Conservation (phyloP, 1,140 invertebrate species). For the Drosophila auraria region DNA sequence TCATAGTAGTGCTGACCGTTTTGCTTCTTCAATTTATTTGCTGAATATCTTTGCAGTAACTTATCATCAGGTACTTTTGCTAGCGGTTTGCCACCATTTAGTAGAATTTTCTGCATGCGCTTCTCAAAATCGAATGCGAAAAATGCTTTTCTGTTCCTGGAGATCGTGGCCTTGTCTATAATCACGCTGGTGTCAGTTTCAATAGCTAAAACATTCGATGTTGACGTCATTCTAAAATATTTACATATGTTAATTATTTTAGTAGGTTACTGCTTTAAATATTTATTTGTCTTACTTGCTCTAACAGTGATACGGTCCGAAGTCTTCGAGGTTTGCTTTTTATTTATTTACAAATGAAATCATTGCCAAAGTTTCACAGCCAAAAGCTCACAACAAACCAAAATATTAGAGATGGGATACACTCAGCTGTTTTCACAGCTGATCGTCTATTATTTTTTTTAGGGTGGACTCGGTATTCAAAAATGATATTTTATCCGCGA, state of each 20-base stretch:
- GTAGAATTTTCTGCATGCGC: conserved; percentile 21
- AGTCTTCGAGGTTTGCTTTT: no score
- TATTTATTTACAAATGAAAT: conserved; percentile 17
- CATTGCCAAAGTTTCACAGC: neutral
- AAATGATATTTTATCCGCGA: neutral
- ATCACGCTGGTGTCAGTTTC: neutral
- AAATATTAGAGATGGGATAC: conserved; percentile 13
- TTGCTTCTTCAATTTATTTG: neutral
- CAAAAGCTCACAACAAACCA: conserved; percentile 12
- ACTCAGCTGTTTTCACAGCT: neutral
- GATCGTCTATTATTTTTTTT: neutral
- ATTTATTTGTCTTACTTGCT: neutral
- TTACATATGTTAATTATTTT: neutral
- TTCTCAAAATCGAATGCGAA: conserved; percentile 1
- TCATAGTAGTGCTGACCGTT: conserved; percentile 26
- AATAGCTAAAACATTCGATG: conserved; percentile 7
- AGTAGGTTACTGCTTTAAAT: neutral
- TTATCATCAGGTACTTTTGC: neutral
- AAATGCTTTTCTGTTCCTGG: neutral
- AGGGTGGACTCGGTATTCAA: conserved; percentile 1
- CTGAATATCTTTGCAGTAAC: neutral
- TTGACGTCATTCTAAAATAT: conserved; percentile 6
- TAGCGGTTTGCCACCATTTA: neutral
- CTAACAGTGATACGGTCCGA: neutral
- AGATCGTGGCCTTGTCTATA: neutral